Base-by-base conservation (phyloP, 1,140 invertebrate species). In the Sogatella furcifera region DNA sequence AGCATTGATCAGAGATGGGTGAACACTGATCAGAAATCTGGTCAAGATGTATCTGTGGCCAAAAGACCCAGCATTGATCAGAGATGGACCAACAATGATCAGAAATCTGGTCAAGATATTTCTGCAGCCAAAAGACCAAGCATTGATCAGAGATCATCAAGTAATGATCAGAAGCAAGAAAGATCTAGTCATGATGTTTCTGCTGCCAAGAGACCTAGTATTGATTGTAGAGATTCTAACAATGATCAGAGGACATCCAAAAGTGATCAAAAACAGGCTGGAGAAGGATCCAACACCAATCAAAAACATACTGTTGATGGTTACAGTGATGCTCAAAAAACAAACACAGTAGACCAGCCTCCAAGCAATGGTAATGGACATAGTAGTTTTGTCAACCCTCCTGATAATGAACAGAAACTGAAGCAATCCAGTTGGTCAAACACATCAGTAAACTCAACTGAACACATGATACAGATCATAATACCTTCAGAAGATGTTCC, bases 391-490 rank as follows among this genome's bases (percentile, higher is more conserved):
- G 52, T 13, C 55, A 55, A 9, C 43, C 44, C 17, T 43, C 52
- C 44, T 54, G 55, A 31, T 21, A 46, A 13, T 54, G 38, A 15
- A 57, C 55, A 11, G 13, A 46, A 19, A n/a, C 19, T 59, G 14
- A 57, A n/a, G 21, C 38, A 38, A 22, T 21, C 49, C 52, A 55
- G 43, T 31, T 59, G 57, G 57, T 13, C 57, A 21, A 55, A 60
- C 38, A 41, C 46, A 2, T 59, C 57, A 13, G 49, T 38, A 6
- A 63, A 60, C 14, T 38, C 62, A n/a, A 52, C 46, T 14, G 62
- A 64, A 46, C 62, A 64, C 34, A 21, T 64, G 11, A 64, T 64
- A 17, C 55, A 64, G 52, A 64, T 64, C 34, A 55, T 64, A 22
- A 64, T 64, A 19, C 62, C 62, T 46, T 42, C 54, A 14, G 62